phyloP scores from a whole-genome alignment of 2,797 vertebrate genomes.

The Pyrocephalus nanus region DNA sequence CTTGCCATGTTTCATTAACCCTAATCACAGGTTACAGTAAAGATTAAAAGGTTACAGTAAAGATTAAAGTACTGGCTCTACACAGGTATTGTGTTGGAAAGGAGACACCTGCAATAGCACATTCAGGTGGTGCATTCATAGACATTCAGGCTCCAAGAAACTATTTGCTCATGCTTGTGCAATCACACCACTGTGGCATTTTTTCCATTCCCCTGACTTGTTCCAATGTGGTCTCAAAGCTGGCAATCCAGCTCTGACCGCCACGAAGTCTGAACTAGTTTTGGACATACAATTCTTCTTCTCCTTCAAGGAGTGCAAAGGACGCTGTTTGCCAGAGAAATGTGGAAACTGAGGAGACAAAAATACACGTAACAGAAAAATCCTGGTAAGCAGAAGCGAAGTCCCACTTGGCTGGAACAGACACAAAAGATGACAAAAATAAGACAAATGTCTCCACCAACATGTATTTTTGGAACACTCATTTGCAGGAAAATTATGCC shows the following conservation, averaged over 20 bases:
- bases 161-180: background rate
- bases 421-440: background rate
- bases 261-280: background rate
- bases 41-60: background rate
- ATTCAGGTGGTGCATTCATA: background rate
- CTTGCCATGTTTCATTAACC: background rate
- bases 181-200: background rate
- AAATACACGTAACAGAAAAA: background rate
- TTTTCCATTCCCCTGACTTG: background rate
- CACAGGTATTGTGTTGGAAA: background rate
- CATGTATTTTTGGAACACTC: background rate
- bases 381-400: background rate
- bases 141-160: slow-evolving; percentile 17
- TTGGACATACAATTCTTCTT: background rate
- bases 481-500: background rate
- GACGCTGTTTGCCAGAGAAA: background rate
- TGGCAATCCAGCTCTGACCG: background rate
- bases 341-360: background rate
- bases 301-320: background rate
- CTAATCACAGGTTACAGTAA: background rate
- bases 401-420: background rate
- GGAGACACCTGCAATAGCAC: background rate
- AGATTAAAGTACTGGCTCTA: background rate
- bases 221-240: background rate
- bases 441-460: background rate